A percentile compares a stretch with the other conserved stretches of the same genome.
Evolutionary conservation across 1,140 invertebrate genomes (phyloP).

Genomic region (Drosophila lacteicornis): DNA sequence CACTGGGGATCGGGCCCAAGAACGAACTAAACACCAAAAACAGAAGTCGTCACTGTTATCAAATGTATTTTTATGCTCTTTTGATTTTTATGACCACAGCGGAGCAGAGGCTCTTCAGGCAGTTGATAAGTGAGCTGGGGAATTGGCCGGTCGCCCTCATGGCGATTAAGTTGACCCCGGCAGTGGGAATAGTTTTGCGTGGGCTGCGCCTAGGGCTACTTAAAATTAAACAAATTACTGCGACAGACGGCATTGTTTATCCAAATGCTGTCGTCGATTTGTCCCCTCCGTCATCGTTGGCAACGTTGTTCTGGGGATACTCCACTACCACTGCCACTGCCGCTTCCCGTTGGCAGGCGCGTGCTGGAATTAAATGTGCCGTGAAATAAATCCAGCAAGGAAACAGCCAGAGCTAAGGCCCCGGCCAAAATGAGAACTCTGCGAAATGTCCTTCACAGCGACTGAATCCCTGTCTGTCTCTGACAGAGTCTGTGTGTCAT

Average conservation of each 20-base stretch:
- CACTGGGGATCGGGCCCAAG: constrained; percentile 10
- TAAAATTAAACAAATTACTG: constrained; percentile 82
- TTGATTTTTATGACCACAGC: constrained; percentile 79
- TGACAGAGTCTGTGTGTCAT: constrained; percentile 46
- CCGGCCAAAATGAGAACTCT: constrained; percentile 25
- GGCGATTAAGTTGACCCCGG: constrained; percentile 51
- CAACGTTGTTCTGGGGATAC: constrained; percentile 43
- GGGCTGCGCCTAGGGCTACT: constrained; percentile 55
- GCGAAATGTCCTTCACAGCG: constrained; percentile 54
- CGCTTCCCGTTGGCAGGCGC: constrained; percentile 52
- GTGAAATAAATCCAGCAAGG: constrained; percentile 75
- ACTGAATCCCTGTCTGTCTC: constrained; percentile 20
- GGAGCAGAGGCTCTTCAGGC: constrained; percentile 59
- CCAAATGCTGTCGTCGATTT: constrained; percentile 69
- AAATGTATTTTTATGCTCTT: constrained; percentile 84
- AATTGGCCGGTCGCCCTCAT: constrained; percentile 37
- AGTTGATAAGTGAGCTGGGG: constrained; percentile 70
- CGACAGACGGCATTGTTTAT: constrained; percentile 43
- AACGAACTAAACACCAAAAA: constrained; percentile 62
- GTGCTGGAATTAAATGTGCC: constrained; percentile 79
- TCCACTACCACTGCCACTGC: constrained; percentile 1
- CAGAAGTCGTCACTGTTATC: constrained; percentile 71
- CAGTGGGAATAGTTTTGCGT: constrained; percentile 48
- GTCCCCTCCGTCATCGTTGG: constrained; percentile 53
- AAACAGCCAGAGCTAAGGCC: constrained; percentile 24